Conservation (phyloP, 1,140 invertebrate species). For the Calephelis nemesis region DNA sequence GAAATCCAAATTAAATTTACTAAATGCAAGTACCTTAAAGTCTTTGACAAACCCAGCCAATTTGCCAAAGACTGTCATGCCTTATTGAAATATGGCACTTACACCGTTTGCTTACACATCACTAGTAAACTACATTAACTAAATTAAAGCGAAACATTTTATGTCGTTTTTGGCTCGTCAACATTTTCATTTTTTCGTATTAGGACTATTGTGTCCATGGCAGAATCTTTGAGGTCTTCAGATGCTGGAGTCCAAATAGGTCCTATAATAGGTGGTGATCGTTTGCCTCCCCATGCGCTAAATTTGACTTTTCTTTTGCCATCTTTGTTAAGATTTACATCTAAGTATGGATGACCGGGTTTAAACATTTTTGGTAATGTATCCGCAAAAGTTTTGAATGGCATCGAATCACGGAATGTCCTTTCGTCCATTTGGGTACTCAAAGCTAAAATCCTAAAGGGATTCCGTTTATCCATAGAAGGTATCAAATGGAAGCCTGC, state of each 20-base stretch:
- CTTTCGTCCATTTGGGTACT: constrained; percentile 48
- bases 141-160: constrained; percentile 15
- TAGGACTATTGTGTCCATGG: constrained; percentile 54
- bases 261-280: constrained; percentile 66
- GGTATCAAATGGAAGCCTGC: constrained; percentile 56
- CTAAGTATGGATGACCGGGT: constrained; percentile 57
- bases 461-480: constrained; percentile 52
- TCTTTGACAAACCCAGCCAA: constrained; percentile 57
- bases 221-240: constrained; percentile 49
- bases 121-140: constrained; percentile 25
- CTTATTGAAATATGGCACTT: constrained; percentile 48
- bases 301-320: constrained; percentile 71
- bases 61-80: constrained; percentile 38
- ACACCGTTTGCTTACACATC: constrained; percentile 23
- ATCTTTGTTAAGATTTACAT: constrained; percentile 63
- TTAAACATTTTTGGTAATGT: constrained; percentile 55
- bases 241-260: constrained; percentile 66
- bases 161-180: constrained; percentile 38
- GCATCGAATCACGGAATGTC: constrained; percentile 51
- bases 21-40: constrained; percentile 32
- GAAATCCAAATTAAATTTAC: constrained; percentile 13
- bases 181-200: constrained; percentile 53
- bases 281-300: constrained; percentile 66
- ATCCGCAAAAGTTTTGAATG: constrained; percentile 56
- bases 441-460: constrained; percentile 55